Conservation (phyloP, 2,888 invertebrate species). For the Synergus japonicus region DNA sequence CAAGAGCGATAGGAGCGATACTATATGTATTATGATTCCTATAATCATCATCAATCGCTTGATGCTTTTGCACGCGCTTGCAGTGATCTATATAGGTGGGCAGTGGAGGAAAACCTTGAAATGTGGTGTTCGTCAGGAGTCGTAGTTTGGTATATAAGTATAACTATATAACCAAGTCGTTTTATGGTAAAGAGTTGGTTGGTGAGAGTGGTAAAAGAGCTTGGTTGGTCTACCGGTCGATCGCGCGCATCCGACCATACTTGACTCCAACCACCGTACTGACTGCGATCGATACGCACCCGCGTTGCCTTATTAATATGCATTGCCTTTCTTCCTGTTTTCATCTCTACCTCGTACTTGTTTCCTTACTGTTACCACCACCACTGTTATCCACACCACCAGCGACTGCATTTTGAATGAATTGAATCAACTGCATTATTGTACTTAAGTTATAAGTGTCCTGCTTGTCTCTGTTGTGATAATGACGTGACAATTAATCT, state of each 20-base stretch:
- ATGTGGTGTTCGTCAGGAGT: slow-evolving; percentile 14
- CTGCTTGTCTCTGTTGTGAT: neutral
- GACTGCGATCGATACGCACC: slow-evolving; percentile 49
- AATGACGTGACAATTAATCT: neutral
- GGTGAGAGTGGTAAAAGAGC: slow-evolving; percentile 9
- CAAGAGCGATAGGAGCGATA: neutral
- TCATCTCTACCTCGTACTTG: slow-evolving; percentile 38
- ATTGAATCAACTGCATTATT: slow-evolving; percentile 1
- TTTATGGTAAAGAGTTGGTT: slow-evolving; percentile 37
- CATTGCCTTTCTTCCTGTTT: slow-evolving; percentile 44
- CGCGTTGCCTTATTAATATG: slow-evolving; percentile 48
- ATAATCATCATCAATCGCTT: neutral
- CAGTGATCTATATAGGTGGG: neutral
- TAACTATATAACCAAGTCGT: slow-evolving; percentile 37
- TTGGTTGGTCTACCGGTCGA: slow-evolving; percentile 26
- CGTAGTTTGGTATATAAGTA: slow-evolving; percentile 3
- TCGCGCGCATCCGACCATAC: slow-evolving; percentile 44
- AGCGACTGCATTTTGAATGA: slow-evolving; percentile 5
- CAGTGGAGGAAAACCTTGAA: slow-evolving; percentile 22
- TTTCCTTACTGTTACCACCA: slow-evolving; percentile 22
- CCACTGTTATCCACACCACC: neutral
- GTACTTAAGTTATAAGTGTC: neutral
- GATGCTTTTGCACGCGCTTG: slow-evolving; percentile 47
- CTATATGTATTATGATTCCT: neutral
- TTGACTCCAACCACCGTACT: slow-evolving; percentile 33